Conservation (phyloP, 1,140 invertebrate genomes). For the Drosophila busckii region DNA sequence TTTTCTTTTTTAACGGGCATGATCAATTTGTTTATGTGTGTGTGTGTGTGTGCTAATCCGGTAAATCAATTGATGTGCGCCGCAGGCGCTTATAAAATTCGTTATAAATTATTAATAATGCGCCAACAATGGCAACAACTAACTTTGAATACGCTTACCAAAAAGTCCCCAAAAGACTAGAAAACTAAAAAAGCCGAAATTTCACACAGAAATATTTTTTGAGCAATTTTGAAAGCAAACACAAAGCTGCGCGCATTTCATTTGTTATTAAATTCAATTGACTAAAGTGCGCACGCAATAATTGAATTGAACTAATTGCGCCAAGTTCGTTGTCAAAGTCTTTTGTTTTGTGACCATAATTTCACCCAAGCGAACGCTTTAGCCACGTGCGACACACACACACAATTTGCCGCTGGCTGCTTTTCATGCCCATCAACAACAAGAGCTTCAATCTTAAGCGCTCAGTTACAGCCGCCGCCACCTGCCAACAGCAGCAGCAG, state of each 20-base stretch:
- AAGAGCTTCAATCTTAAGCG: not conserved
- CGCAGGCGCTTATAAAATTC: conserved; percentile 68
- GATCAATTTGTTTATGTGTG: conserved; percentile 1
- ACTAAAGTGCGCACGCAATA: too few relatives aligned
- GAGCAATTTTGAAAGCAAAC: too few relatives aligned
- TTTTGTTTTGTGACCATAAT: conserved; percentile 15
- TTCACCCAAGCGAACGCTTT: not conserved
- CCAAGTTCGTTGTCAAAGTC: conserved; percentile 17
- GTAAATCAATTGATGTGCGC: conserved; percentile 74
- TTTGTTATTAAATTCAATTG: too few relatives aligned
- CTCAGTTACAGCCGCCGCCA: not conserved
- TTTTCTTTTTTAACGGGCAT: too few relatives aligned
- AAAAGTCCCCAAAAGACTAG: conserved; percentile 6
- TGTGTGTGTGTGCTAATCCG: conserved; percentile 63
- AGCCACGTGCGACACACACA: conserved; percentile 19
- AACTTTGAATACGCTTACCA: not conserved
- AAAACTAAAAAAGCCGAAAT: conserved; percentile 1
- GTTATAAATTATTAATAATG: conserved; percentile 76
- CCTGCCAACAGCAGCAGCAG: conserved; percentile 27
- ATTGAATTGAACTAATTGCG: too few relatives aligned
- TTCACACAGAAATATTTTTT: too few relatives aligned
- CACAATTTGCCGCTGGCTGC: not conserved
- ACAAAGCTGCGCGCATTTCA: too few relatives aligned
- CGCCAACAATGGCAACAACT: conserved; percentile 22
- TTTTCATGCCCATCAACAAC: conserved; percentile 5